phyloP scores from a whole-genome alignment of 2,797 vertebrate genomes.

The Alectoris magna region DNA sequence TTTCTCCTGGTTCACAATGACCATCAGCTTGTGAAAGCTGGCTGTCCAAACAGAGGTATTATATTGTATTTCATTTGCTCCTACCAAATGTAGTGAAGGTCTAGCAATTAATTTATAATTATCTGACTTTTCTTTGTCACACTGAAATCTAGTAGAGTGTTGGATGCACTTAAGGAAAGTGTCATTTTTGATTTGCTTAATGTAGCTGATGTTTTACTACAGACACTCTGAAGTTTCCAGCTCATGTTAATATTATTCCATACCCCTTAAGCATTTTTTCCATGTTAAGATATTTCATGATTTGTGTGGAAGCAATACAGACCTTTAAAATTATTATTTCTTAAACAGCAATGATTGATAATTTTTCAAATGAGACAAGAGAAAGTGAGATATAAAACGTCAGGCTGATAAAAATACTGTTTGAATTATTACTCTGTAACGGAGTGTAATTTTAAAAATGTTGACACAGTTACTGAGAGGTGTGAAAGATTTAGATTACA shows the following conservation, averaged over 20 bases:
- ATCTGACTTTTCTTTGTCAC: not conserved
- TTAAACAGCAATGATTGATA: not conserved
- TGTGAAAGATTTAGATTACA: not conserved
- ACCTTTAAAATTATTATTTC: not conserved
- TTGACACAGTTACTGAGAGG: not conserved
- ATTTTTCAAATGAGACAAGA: not conserved
- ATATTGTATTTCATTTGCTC: not conserved
- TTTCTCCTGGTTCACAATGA: not conserved
- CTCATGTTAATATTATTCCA: not conserved
- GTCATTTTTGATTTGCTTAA: not conserved
- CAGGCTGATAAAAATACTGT: not conserved
- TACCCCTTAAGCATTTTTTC: slow-evolving; percentile 17
- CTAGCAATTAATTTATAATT: slow-evolving; percentile 1
- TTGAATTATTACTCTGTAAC: not conserved
- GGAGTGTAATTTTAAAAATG: not conserved
- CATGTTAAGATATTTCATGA: not conserved
- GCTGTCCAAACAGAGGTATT: not conserved
- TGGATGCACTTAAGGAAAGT: slow-evolving; percentile 5
- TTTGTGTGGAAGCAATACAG: not conserved
- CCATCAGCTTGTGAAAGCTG: not conserved
- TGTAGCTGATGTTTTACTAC: not conserved
- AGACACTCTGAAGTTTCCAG: not conserved
- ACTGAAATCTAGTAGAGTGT: not conserved
- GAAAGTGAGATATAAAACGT: not conserved
- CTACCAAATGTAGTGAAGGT: not conserved